Conservation (phyloP, 2,113 vertebrate genomes). For the Pelobates fuscus region DNA sequence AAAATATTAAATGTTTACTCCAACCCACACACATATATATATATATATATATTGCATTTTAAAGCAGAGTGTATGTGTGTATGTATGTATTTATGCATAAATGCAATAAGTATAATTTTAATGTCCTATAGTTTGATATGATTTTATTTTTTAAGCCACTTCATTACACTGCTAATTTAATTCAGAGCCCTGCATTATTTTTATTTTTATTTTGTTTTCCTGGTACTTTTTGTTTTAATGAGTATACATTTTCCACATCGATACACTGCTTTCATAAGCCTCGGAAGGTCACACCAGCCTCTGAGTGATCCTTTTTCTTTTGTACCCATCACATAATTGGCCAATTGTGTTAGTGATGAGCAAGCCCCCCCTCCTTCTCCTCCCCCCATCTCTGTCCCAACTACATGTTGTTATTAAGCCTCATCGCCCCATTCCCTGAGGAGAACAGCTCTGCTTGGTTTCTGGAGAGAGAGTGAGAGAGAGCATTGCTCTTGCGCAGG, state of each 20-base stretch:
- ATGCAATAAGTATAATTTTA: no score
- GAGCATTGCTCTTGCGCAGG: conserved; percentile 68
- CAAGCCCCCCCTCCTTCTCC: conserved; percentile 60
- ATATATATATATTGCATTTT: no score
- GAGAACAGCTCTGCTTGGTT: conserved; percentile 64
- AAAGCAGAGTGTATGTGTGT: no score
- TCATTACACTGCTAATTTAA: no score
- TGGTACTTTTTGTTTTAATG: conserved; percentile 14
- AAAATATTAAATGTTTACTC: no score
- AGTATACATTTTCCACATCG: conserved; percentile 62
- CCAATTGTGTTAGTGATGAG: conserved; percentile 69
- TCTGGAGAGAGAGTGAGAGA: conserved; percentile 60
- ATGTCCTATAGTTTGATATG: no score
- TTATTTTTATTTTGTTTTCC: background rate
- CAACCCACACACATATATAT: no score
- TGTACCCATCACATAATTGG: conserved; percentile 70
- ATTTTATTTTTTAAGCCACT: no score
- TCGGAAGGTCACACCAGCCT: conserved; percentile 70
- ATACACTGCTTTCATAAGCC: conserved; percentile 63
- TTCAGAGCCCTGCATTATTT: no score
- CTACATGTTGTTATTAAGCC: conserved; percentile 56
- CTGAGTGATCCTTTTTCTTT: conserved; percentile 58
- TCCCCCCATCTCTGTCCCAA: conserved; percentile 58
- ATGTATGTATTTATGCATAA: no score
- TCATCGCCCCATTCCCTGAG: conserved; percentile 58